Evolutionary conservation across 2,113 vertebrate species (phyloP), one percentile per base, ranked within the genome.

Genomic region (Apodemus sylvaticus): DNA sequence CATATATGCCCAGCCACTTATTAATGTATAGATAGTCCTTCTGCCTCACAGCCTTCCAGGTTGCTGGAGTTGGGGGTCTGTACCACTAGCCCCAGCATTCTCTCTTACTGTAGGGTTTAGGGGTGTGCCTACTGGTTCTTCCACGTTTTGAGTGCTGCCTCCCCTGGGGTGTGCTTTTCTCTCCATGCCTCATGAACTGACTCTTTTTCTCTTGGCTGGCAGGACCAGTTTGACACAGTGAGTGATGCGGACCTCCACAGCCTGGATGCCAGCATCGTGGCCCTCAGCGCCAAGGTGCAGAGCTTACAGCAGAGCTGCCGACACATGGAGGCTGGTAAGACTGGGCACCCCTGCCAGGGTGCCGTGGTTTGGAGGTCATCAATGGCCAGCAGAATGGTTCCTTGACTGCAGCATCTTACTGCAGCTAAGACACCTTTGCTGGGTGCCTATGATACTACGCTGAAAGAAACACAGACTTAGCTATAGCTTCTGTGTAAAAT

Each of bases 161-260:
- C 78, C 68, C 42, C 5, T n/a, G 58, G 34, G 7, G 1, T 29
- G 14, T 45, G 42, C 48, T 81, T 36, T 62, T 24, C 34, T 29
- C 64, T 55, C 39, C 62, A 55, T 76, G n/a, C 19, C 36, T 90
- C 31, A 20, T 77, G 66, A 62, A 24, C 86, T 31, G 5, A n/a
- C 60, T 62, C 1, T 20, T 0, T 85, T 73, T 81, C 24, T 64
- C 48, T 78, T 94, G 78, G 70, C 26, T 58, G 71, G 55, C 98
- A 99, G 99, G 98, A 99, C 93, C 99, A 99, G 98, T 99, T 99
- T 96, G 98, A 98, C 64, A 98, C 98, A 1, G 99, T 99, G 96
- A 99, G 98, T 29, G 99, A 99, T 2, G 96, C 98, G 0, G 99
- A 99, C 78, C 98, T 99, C 88, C 99, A 99, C 29, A 77, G 70